A percentile compares a stretch with the other conserved stretches of the same genome.
These are phyloP conservation scores for Bicyclus anynana DNA, from an alignment of 1,140 invertebrate genomes.

Conservation along the genomic window DNA sequence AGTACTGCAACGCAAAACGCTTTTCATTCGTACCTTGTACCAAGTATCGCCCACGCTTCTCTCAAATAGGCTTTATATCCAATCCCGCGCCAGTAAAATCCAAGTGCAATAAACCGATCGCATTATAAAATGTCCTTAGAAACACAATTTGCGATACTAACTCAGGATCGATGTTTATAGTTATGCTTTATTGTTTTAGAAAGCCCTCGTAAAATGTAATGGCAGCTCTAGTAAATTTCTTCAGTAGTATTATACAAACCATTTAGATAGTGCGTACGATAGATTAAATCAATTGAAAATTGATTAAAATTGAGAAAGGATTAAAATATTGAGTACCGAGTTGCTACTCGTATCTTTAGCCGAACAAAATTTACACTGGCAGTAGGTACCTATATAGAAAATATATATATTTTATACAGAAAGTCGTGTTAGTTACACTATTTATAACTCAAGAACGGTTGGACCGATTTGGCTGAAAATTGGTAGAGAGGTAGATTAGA, in stretches of 20 bases:
- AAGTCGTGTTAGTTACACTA: constrained; percentile 24
- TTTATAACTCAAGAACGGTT: constrained; percentile 26
- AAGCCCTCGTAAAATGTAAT: constrained; percentile 15
- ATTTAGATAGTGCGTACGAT: too few relatives aligned
- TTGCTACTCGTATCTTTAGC: too few relatives aligned
- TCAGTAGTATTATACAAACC: neutral
- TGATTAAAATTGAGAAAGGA: too few relatives aligned
- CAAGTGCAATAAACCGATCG: constrained; percentile 26
- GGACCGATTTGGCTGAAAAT: constrained; percentile 26
- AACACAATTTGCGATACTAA: constrained; percentile 11
- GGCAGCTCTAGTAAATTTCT: constrained; percentile 4
- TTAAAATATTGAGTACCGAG: too few relatives aligned
- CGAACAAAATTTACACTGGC: too few relatives aligned
- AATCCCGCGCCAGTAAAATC: constrained; percentile 14
- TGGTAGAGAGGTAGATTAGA: constrained; percentile 1
- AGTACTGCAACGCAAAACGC: neutral
- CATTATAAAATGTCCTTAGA: constrained; percentile 16
- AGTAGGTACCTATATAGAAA: too few relatives aligned
- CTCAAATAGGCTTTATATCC: constrained; percentile 14
- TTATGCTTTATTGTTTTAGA: constrained; percentile 15
- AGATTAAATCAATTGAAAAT: too few relatives aligned
- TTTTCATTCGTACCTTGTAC: neutral
- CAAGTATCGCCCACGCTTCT: constrained; percentile 13
- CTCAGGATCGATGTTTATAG: constrained; percentile 18
- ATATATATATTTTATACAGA: too few relatives aligned